Percentiles rank a stretch among this genome's conserved stretches.
Conservation (phyloP, 2,888 invertebrate genomes). For the Hirtodrosophila duncani region DNA sequence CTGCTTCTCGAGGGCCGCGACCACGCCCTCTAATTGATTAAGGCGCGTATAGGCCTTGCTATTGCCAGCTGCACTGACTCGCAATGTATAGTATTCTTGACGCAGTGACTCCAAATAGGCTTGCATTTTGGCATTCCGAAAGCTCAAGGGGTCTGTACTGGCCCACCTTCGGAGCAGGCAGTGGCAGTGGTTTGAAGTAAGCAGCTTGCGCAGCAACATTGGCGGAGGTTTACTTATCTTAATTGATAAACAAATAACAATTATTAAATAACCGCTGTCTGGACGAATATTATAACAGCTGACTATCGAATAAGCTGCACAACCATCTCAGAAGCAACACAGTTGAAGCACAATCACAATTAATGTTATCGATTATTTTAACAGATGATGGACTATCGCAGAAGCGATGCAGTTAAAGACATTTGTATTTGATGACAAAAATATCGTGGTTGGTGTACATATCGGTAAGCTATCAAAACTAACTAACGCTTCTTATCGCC, state of each 20-base stretch:
- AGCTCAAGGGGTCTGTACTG: constrained; percentile 41
- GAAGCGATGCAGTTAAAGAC: too few relatives aligned
- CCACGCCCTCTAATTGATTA: constrained; percentile 79
- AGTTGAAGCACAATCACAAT: too few relatives aligned
- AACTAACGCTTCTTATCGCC: too few relatives aligned
- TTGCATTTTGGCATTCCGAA: constrained; percentile 77
- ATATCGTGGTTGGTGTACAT: too few relatives aligned
- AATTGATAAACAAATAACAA: constrained; percentile 1
- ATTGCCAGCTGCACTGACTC: constrained; percentile 64
- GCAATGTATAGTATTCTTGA: constrained; percentile 80
- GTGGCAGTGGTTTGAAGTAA: constrained; percentile 23
- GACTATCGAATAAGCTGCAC: constrained; percentile 7
- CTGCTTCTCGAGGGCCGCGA: constrained; percentile 81
- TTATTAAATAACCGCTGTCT: constrained; percentile 48
- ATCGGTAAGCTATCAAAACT: too few relatives aligned
- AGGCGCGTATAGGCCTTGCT: constrained; percentile 57
- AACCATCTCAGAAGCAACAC: constrained; percentile 3
- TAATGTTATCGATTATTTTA: too few relatives aligned
- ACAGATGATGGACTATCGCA: too few relatives aligned
- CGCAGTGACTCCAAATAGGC: constrained; percentile 80
- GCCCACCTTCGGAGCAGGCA: constrained; percentile 35
- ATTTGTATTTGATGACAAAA: too few relatives aligned
- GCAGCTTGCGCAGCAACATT: constrained; percentile 43
- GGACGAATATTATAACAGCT: constrained; percentile 4
- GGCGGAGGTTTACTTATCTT: constrained; percentile 1